Percentiles rank a stretch among this genome's conserved stretches.
phyloP scores from a whole-genome alignment of 64 coral and sea anemone genomes.

The Trachythela sp. region DNA sequence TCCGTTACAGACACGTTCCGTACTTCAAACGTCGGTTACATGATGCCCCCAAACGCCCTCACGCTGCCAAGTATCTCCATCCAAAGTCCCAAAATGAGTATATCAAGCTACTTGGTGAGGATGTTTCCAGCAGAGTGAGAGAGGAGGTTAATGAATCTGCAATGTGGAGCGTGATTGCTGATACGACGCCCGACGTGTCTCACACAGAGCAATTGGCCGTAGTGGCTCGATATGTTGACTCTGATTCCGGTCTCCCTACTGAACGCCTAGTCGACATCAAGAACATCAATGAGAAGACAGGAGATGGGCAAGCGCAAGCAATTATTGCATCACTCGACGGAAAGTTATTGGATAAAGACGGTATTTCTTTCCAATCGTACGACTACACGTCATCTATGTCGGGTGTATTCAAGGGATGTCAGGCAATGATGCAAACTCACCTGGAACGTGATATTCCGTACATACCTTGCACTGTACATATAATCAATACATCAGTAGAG shows the following conservation, averaged over 20 bases:
- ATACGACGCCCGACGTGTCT: neutral
- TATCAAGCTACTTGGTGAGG: neutral
- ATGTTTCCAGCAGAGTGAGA: neutral
- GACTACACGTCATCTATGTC: conserved; percentile 2
- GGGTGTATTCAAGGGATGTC: neutral
- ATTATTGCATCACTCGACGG: neutral
- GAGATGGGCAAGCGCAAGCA: neutral
- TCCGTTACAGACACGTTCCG: neutral
- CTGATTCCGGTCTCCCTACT: neutral
- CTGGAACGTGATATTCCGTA: neutral
- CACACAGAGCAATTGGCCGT: neutral
- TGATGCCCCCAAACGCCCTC: neutral
- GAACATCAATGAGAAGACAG: neutral
- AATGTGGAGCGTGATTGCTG: neutral
- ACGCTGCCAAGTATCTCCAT: neutral
- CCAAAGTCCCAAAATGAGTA: neutral
- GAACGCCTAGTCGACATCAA: neutral
- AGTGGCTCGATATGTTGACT: neutral
- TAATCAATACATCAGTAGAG: neutral
- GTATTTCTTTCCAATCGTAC: neutral
- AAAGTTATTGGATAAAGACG: neutral
- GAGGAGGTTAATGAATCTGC: neutral
- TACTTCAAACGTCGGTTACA: neutral
- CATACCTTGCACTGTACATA: neutral
- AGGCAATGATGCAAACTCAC: neutral